Percentiles rank a stretch among this genome's conserved stretches.
Evolutionary conservation across 2,888 invertebrate species (phyloP).

Genomic region (Andrena hattorfiana): DNA sequence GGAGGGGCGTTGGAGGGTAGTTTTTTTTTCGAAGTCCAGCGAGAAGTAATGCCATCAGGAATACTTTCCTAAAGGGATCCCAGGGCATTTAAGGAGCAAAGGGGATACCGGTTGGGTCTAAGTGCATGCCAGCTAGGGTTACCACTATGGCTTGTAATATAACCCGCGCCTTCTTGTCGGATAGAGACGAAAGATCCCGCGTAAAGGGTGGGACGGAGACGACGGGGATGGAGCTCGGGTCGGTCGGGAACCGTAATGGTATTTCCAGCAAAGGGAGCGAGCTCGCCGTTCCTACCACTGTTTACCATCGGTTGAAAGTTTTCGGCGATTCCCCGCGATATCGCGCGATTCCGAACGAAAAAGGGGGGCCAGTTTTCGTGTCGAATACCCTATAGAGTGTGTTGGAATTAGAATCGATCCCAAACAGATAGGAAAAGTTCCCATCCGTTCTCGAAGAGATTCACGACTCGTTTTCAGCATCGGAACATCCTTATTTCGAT

Average conservation of each 20-base stretch:
- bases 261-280: slow-evolving; percentile 63
- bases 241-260: slow-evolving; percentile 69
- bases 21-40: slow-evolving; percentile 53
- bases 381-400: slow-evolving; percentile 13
- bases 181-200: slow-evolving; percentile 32
- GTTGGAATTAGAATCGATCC: slow-evolving; percentile 23
- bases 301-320: slow-evolving; percentile 69
- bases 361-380: slow-evolving; percentile 28
- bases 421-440: background rate
- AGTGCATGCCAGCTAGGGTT: slow-evolving; percentile 80
- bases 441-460: background rate
- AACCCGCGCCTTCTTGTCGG: slow-evolving; percentile 71
- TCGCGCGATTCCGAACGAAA: slow-evolving; percentile 37
- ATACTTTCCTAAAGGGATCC: slow-evolving; percentile 74
- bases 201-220: slow-evolving; percentile 26
- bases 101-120: slow-evolving; percentile 67
- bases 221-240: slow-evolving; percentile 34
- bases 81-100: slow-evolving; percentile 63
- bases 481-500: background rate
- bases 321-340: slow-evolving; percentile 68
- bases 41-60: slow-evolving; percentile 74
- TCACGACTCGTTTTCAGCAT: background rate
- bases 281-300: slow-evolving; percentile 58
- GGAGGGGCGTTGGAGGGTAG: background rate
- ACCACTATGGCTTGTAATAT: slow-evolving; percentile 81